Base-by-base conservation (phyloP, 2,888 invertebrate species). In the Drosophila suboccidentalis region DNA sequence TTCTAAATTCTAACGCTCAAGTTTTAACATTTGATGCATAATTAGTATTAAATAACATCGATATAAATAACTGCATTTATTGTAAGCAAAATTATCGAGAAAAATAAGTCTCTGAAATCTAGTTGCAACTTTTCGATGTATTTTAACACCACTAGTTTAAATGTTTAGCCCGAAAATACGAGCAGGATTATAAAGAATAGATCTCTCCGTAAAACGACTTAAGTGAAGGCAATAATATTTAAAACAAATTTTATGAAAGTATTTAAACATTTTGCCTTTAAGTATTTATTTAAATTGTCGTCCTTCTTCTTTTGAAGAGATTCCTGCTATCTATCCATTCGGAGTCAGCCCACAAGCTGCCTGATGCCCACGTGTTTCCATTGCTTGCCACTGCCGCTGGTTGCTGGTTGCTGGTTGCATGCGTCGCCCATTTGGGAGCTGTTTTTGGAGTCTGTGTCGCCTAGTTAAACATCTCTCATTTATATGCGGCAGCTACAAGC, bases 381-480 rank as follows among this genome's bases (percentile, higher is more conserved):
- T 26, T 36, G 17, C 29, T 53, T n/a, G 26, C 29, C 29, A 13
- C 19, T 32, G 5, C 19, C 17, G 15, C 36, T 11, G 36, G 38
- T 3, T n/a, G n/a, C n/a, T n/a, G n/a, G n/a, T 19, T 9, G 22
- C 29, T 43, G 46, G 47, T 76, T 80, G 76, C 80, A 79, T 76
- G 75, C 75, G 54, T 54, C 60, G 41, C 55, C 46, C 39, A 47
- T 32, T 62, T 62, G 71, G 44, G 44, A 44, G 44, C 6, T 57
- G 44, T 57, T 15, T 76, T 71, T 63, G 73, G 73, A 65, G 71
- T 50, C 79, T 55, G 78, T 88, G 84, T 84, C 84, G 72, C 76
- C 82, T 84, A 90, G 86, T 86, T 86, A 86, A 90, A 82, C 87
- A 86, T 88, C 89, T 88, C 89, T 80, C 90, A 86, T 86, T 86